Evolutionary conservation across 2,888 invertebrate genomes (phyloP), one percentile per base, ranked within the genome.

Genomic region (Neelides folsomi): DNA sequence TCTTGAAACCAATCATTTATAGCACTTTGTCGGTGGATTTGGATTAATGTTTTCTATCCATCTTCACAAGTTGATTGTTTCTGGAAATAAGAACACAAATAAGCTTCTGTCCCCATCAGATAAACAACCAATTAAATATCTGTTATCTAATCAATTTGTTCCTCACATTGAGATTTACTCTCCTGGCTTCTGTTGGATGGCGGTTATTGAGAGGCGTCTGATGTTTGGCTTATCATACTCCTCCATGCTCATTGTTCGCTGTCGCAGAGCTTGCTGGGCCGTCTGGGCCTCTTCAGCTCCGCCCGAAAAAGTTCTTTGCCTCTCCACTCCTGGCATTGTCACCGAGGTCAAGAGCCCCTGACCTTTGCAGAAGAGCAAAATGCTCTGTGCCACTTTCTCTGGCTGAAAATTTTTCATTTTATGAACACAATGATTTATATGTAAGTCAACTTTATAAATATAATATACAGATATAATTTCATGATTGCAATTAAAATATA

Each of bases 341-440:
- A 86, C 79, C 0, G 86, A 86, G 41, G 86, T 86, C 67, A 86
- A 76, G 58, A 81, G 72, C 1, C 89, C 88, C 69, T 86, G 82
- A 1, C 89, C 89, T 70, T 90, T 89, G 73, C 86, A 83, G 76
- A 90, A 87, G 52, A 89, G 78, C 58, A 89, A 76, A 67, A 90
- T 78, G 49, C 86, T 84, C 67, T 88, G 86, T 27, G 87, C 82
- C 54, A 89, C 79, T 70, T 87, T 87, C 27, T 84, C 85, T 9
- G 89, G 87, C 88, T 89, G 75, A 42, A 72, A 71, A 54, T 52
- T 53, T n/a, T 15, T 58, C 15, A 39, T 13, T 39, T 20, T 16
- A 16, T 27, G n/a, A n/a, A n/a, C n/a, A n/a, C n/a, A n/a, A n/a
- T n/a, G n/a, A n/a, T n/a, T n/a, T n/a, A n/a, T n/a, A n/a, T n/a